phyloP scores from a whole-genome alignment of 1,140 invertebrate genomes.

The Ptiloglossa arizonensis region DNA sequence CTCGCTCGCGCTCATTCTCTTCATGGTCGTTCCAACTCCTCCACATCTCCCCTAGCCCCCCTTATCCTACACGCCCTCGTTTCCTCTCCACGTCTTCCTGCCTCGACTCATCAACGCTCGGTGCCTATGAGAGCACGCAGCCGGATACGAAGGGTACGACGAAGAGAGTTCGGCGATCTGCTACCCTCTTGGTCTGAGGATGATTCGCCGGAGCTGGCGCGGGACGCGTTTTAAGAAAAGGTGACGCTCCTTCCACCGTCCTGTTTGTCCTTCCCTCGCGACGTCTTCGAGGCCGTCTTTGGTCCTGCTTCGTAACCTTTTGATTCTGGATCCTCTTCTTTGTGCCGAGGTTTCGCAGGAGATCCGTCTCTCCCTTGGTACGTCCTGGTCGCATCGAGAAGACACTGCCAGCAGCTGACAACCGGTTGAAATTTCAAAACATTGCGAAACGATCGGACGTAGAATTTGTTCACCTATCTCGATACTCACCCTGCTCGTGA shows the following conservation, averaged over 20 bases:
- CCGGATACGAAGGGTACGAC: constrained; percentile 56
- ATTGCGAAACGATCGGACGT: neutral
- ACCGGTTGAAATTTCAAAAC: neutral
- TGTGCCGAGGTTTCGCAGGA: too few species aligned
- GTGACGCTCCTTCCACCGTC: constrained; percentile 52
- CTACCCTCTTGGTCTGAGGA: constrained; percentile 36
- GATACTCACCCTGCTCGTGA: neutral
- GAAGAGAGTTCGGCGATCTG: constrained; percentile 55
- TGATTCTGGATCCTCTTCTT: neutral
- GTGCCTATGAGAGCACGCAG: constrained; percentile 67
- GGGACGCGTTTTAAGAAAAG: constrained; percentile 72
- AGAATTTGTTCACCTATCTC: neutral
- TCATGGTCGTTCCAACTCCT: constrained; percentile 55
- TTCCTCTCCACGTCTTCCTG: constrained; percentile 74
- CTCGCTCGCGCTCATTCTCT: constrained; percentile 52
- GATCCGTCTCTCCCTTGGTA: too few species aligned
- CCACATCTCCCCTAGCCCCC: constrained; percentile 33
- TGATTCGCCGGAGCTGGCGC: constrained; percentile 11
- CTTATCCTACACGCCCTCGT: constrained; percentile 46
- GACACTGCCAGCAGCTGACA: neutral
- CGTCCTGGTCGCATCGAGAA: too few species aligned
- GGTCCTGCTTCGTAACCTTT: neutral
- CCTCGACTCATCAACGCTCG: constrained; percentile 79
- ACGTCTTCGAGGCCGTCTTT: neutral
- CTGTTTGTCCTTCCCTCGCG: constrained; percentile 7